A percentile compares a stretch with the other conserved stretches of the same genome.
phyloP scores from a whole-genome alignment of 2,113 vertebrate genomes.

The Peromyscus polionotus region DNA sequence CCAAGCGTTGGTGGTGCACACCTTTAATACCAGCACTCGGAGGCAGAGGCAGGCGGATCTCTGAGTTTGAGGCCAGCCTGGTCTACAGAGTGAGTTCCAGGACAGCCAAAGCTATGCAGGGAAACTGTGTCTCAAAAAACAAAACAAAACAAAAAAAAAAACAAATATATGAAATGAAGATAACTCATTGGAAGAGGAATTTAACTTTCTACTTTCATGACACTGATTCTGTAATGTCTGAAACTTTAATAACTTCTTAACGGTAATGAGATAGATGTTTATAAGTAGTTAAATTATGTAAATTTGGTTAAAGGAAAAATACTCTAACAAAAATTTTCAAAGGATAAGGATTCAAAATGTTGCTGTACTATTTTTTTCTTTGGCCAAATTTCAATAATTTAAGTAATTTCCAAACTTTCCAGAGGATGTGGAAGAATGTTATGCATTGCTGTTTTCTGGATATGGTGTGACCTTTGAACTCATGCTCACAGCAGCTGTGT shows the following conservation, averaged over 20 bases:
- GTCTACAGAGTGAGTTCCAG: background rate
- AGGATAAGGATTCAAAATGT: background rate
- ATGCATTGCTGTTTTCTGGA: background rate
- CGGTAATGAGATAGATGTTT: background rate
- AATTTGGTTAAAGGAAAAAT: slow-evolving; percentile 7
- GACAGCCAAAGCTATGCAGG: background rate
- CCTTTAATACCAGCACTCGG: background rate
- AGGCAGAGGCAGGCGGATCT: background rate
- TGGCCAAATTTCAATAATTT: background rate
- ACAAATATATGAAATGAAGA: background rate
- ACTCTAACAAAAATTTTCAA: background rate
- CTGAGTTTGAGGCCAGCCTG: background rate
- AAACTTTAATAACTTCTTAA: background rate
- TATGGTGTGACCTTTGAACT: background rate
- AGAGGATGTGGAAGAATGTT: background rate
- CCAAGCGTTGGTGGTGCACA: background rate
- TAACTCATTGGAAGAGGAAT: background rate
- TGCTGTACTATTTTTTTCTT: background rate
- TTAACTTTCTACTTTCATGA: background rate
- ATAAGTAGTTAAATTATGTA: background rate
- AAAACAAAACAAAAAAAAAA: too few relatives aligned
- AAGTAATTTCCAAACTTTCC: background rate
- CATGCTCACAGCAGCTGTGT: too few relatives aligned
- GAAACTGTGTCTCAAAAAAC: background rate
- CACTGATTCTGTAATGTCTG: background rate